Evolutionary conservation across 2,888 invertebrate species (phyloP).

Genomic region (Zhuqinia jingwanae): DNA sequence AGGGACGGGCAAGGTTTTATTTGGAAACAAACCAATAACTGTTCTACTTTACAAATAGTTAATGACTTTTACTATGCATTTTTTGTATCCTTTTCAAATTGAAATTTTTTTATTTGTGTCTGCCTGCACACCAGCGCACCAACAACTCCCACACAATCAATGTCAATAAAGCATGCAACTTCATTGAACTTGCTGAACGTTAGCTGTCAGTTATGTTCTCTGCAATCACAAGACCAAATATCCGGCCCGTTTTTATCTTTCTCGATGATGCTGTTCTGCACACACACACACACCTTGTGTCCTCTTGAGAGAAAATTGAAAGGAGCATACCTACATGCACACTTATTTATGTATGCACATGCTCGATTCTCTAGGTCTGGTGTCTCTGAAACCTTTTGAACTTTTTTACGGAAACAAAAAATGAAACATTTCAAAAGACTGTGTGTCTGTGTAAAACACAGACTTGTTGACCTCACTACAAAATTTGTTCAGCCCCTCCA

Average conservation of each 20-base stretch:
- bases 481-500: background rate
- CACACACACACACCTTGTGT: background rate
- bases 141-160: background rate
- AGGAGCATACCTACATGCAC: too few relatives aligned
- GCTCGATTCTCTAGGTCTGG: too few relatives aligned
- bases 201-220: background rate
- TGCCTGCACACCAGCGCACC: too few relatives aligned
- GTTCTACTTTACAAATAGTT: too few relatives aligned
- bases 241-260: background rate
- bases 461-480: background rate
- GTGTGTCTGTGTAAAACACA: background rate
- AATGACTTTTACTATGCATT: background rate
- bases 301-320: too few relatives aligned
- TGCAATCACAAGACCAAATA: background rate
- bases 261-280: background rate
- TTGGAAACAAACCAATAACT: background rate
- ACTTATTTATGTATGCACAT: too few relatives aligned
- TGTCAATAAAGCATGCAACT: slow-evolving; percentile 4
- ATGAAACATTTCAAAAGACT: too few relatives aligned
- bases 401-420: too few relatives aligned
- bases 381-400: too few relatives aligned
- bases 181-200: slow-evolving; percentile 18
- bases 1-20: too few relatives aligned
- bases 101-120: background rate
- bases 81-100: background rate